A percentile compares a stretch with the other conserved stretches of the same genome.
Evolutionary conservation across 2,888 invertebrate genomes (phyloP).

Genomic region (Caenorhabditis sulstoni): DNA sequence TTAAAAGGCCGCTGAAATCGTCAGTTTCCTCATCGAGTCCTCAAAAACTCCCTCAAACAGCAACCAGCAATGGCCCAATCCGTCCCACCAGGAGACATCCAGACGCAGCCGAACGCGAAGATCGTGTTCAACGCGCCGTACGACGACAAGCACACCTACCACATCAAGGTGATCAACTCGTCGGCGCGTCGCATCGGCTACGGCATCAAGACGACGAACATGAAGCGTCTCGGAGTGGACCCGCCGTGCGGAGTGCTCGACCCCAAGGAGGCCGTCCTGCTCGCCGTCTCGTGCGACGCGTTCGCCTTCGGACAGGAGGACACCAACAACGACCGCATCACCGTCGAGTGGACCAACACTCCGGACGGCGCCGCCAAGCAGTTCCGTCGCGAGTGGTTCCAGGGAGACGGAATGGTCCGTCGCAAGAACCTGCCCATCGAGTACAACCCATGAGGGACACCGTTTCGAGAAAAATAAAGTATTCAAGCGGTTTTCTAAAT

Average conservation of each 20-base stretch:
- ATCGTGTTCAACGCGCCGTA: slow-evolving; percentile 63
- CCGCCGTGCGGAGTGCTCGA: slow-evolving; percentile 9
- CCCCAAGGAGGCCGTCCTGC: slow-evolving; percentile 4
- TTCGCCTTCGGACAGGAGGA: slow-evolving; percentile 5
- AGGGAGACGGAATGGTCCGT: slow-evolving; percentile 6
- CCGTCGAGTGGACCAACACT: slow-evolving; percentile 8
- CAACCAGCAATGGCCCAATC: slow-evolving; percentile 47
- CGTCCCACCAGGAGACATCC: slow-evolving; percentile 63
- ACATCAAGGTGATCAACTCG: slow-evolving; percentile 72
- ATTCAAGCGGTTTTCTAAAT: too few relatives aligned
- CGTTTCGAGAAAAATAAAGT: too few relatives aligned
- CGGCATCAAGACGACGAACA: slow-evolving; percentile 5
- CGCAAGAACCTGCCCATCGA: slow-evolving; percentile 7
- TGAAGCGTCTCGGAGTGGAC: slow-evolving; percentile 9
- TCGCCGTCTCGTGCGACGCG: slow-evolving; percentile 10
- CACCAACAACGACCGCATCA: slow-evolving; percentile 8
- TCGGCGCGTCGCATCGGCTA: slow-evolving; percentile 50
- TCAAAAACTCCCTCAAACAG: too few relatives aligned
- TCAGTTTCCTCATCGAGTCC: too few relatives aligned
- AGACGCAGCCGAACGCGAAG: slow-evolving; percentile 64
- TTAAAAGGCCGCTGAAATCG: too few relatives aligned
- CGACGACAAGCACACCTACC: slow-evolving; percentile 71
- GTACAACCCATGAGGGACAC: background rate
- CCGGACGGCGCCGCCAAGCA: slow-evolving; percentile 8
- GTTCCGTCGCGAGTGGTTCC: slow-evolving; percentile 13